Base-by-base conservation (phyloP, 2,113 vertebrate species). In the Tychaedon coryphoeus region DNA sequence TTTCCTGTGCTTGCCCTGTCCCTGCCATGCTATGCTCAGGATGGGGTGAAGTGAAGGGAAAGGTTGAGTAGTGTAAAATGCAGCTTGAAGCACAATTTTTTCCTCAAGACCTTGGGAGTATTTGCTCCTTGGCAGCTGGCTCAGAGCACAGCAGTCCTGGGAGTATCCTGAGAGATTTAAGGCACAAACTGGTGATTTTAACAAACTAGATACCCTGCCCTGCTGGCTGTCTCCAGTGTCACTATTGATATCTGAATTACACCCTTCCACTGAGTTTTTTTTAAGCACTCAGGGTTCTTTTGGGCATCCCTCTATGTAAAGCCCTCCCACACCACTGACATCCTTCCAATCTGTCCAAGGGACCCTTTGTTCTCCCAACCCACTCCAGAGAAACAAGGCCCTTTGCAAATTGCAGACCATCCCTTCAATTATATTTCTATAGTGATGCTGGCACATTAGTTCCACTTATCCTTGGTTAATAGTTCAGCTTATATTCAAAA, bases 401-500 rank as follows among this genome's bases (percentile, higher is more conserved):
- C 65, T 88, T n/a, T 64, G 61, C 75, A 94, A 87, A 93, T 89
- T 74, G 61, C 88, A 94, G 86, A 51, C 92, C 57, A 29, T 88
- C 90, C 93, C 92, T 93, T 95, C 95, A 95, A 91, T 97, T 94
- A 84, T 56, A 93, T 91, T 93, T 74, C 90, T 60, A 40, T 92
- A 89, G 93, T 64, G 92, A 74, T 91, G 90, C 90, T 92, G 85
- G 92, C 56, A 94, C 94, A 93, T 96, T 94, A 95, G 94, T 95
- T 96, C 95, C 95, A 97, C 95, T 95, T 96, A 94, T 95, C 93
- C 91, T 88, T 90, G 86, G 94, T 87, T 96, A 97, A 97, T 93
- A 97, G 95, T 96, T 97, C 96, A 94, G 97, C 95, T 95, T 95
- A 96, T 87, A 97, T 95, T 97, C 95, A 97, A 97, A 97, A 93